Conservation (phyloP, 92 coral and sea anemone genomes). For the Epizoanthus ramosus region DNA sequence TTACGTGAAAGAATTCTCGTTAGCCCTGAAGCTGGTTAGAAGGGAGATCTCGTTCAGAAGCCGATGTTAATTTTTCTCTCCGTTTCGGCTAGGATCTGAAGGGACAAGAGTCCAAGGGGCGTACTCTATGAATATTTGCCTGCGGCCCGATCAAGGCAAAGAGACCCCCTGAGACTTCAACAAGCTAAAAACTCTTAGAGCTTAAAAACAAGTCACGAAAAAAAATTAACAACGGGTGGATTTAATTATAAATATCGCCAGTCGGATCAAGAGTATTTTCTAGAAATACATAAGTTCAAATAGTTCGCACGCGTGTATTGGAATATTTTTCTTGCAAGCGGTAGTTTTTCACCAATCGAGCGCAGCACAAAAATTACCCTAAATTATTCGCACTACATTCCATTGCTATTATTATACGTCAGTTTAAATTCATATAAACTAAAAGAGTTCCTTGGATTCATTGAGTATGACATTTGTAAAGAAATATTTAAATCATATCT, state of each 20-base stretch:
- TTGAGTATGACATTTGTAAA: too few relatives aligned
- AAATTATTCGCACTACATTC: neutral
- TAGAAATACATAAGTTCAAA: neutral
- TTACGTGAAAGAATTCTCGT: slow-evolving; percentile 17
- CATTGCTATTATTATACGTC: too few relatives aligned
- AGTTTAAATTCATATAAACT: too few relatives aligned
- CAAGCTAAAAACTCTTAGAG: neutral
- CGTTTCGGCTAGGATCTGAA: neutral
- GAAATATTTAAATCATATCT: too few relatives aligned
- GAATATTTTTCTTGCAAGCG: neutral
- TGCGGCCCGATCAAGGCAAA: neutral
- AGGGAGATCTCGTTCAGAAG: too few relatives aligned
- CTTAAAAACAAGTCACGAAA: slow-evolving; percentile 16
- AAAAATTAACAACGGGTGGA: neutral
- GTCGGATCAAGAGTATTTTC: slow-evolving; percentile 18
- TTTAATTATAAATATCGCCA: slow-evolving; percentile 3
- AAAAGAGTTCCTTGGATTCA: too few relatives aligned
- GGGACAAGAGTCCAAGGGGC: neutral
- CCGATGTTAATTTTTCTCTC: neutral
- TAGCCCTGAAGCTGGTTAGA: slow-evolving; percentile 10
- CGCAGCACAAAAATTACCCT: neutral
- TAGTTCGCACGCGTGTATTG: neutral
- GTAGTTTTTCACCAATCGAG: neutral
- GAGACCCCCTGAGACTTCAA: neutral
- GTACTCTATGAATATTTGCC: neutral